A percentile compares a stretch with the other conserved stretches of the same genome.
These are phyloP conservation scores for Trimorus sp. DNA, from an alignment of 2,888 invertebrate species.

Conservation along the genomic window DNA sequence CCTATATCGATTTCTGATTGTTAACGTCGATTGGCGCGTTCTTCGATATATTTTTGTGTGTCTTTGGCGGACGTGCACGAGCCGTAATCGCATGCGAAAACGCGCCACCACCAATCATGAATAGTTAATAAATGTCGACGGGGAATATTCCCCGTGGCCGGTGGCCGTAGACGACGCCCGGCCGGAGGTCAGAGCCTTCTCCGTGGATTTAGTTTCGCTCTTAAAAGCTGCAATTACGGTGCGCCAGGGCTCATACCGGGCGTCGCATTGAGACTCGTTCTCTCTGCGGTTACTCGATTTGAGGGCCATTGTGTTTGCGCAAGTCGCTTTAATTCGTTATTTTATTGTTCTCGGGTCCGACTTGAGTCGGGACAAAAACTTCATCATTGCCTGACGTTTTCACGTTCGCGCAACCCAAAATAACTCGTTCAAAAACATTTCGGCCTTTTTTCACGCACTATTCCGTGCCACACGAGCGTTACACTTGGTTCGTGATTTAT, in stretches of 20 bases:
- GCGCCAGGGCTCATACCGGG: slow-evolving; percentile 67
- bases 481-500: no score
- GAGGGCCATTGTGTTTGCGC: slow-evolving; percentile 75
- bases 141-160: slow-evolving; percentile 60
- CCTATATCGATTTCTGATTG: slow-evolving; percentile 43
- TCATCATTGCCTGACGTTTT: slow-evolving; percentile 45
- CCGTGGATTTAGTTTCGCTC: slow-evolving; percentile 76
- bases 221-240: slow-evolving; percentile 77
- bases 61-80: slow-evolving; percentile 34
- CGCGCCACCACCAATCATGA: slow-evolving; percentile 69
- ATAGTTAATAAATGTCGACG: slow-evolving; percentile 70
- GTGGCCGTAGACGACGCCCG: slow-evolving; percentile 36
- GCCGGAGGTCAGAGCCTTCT: slow-evolving; percentile 65
- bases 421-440: slow-evolving; percentile 20
- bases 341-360: slow-evolving; percentile 70
- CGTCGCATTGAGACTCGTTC: slow-evolving; percentile 69
- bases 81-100: slow-evolving; percentile 54
- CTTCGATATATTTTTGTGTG: slow-evolving; percentile 28
- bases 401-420: slow-evolving; percentile 13
- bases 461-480: no score
- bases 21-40: slow-evolving; percentile 29
- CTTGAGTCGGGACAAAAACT: slow-evolving; percentile 40
- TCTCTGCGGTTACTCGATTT: slow-evolving; percentile 73
- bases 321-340: slow-evolving; percentile 73
- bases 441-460: no score